A percentile compares a stretch with the other conserved stretches of the same genome.
Evolutionary conservation across 2,888 invertebrate species (phyloP).

Genomic region (Penaeus monodon): DNA sequence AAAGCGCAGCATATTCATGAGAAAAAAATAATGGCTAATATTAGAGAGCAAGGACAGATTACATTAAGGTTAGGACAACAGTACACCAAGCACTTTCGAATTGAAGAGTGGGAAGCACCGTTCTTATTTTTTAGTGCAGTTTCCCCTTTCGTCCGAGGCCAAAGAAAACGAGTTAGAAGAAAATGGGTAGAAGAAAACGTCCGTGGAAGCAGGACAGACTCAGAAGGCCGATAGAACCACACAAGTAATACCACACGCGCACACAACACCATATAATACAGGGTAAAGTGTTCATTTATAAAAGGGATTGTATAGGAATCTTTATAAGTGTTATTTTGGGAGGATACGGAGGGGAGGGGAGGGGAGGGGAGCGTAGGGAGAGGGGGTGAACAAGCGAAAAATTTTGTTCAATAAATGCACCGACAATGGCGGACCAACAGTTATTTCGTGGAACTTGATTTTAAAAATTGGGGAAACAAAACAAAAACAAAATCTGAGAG

Average conservation of each 20-base stretch:
- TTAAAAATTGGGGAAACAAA: too few species aligned
- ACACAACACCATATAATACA: slow-evolving; percentile 19
- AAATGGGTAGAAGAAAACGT: slow-evolving; percentile 17
- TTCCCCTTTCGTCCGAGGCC: slow-evolving; percentile 11
- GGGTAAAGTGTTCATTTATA: slow-evolving; percentile 34
- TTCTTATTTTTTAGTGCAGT: slow-evolving; percentile 13
- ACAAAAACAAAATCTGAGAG: too few species aligned
- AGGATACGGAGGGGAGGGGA: slow-evolving; percentile 14
- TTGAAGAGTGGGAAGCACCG: slow-evolving; percentile 6
- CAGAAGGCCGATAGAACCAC: slow-evolving; percentile 31
- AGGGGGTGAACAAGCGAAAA: neutral
- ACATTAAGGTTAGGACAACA: neutral
- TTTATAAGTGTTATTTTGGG: slow-evolving; percentile 12
- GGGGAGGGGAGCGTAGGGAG: slow-evolving; percentile 16
- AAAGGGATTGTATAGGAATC: slow-evolving; percentile 26
- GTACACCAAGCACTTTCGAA: neutral
- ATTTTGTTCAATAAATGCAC: neutral
- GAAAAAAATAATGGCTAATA: neutral
- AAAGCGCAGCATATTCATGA: neutral
- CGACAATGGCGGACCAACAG: slow-evolving; percentile 18
- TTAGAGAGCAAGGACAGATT: slow-evolving; percentile 2
- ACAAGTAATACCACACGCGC: slow-evolving; percentile 27
- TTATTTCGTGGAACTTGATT: too few species aligned
- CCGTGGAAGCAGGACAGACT: slow-evolving; percentile 31
- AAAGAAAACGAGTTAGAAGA: neutral